Percentiles rank a stretch among this genome's conserved stretches.
Conservation (phyloP, 2,888 invertebrate genomes). For the Mesoligia furuncula region DNA sequence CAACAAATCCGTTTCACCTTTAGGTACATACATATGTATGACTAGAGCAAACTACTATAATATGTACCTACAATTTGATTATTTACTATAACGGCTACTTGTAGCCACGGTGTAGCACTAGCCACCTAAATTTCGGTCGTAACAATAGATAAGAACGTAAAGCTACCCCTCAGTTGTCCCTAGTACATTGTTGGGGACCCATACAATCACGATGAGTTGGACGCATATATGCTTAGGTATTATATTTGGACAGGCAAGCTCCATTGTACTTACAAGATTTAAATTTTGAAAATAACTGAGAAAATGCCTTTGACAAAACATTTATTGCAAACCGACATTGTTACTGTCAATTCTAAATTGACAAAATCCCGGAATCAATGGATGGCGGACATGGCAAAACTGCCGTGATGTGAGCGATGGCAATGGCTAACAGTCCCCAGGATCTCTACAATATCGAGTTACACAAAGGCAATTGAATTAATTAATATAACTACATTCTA, state of each 20-base stretch:
- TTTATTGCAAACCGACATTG: not conserved
- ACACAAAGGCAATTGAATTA: not conserved
- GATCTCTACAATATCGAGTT: not conserved
- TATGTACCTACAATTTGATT: not conserved
- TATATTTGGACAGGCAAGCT: conserved; percentile 21
- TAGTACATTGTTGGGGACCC: not conserved
- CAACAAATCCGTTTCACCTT: too few species aligned
- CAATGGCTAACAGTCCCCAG: too few species aligned
- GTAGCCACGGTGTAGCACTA: not conserved
- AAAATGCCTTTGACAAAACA: conserved; percentile 6
- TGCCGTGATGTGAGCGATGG: not conserved
- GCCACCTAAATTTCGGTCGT: not conserved
- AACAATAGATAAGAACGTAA: conserved; percentile 7
- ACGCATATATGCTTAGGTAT: conserved; percentile 25
- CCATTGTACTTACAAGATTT: not conserved
- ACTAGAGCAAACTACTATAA: not conserved
- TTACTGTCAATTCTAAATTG: not conserved
- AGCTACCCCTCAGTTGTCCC: not conserved
- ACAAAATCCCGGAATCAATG: not conserved
- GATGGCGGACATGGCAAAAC: not conserved
- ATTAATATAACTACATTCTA: not conserved
- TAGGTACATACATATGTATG: not conserved
- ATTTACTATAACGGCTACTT: not conserved
- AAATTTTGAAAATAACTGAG: conserved; percentile 1
- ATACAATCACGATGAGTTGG: conserved; percentile 6